Evolutionary conservation across 2,888 invertebrate genomes (phyloP), one percentile per base, ranked within the genome.

Genomic region (Drosophila emarginata): DNA sequence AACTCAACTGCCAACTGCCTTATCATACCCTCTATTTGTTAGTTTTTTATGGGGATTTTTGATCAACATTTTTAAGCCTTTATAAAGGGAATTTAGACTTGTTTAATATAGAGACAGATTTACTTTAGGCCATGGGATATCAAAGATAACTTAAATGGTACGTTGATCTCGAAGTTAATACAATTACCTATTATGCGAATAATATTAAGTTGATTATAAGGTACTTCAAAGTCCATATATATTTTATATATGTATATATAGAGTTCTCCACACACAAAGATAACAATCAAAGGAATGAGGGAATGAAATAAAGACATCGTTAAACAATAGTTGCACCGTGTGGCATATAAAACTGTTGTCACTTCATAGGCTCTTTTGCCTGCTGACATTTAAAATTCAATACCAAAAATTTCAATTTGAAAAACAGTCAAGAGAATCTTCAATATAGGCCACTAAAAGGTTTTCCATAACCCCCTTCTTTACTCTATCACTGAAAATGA

Each of bases 291-390:
- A 12, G 11, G 45, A 21, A 12, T 51, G 18, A 54, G 53, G 32
- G 15, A 53, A 9, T 1, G 18, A 53, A 15, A 32, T n/a, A 54
- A 18, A 26, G 61, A 32, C 39, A 65, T 45, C 56, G 54, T 23
- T 53, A 2, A 23, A 51, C 54, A 61, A 79, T 66, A 79, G 79
- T 76, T 76, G 74, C 64, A 66, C 72, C 78, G 58, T 76, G 81
- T 53, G 72, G 72, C 76, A 73, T 69, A 80, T 76, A 86, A 82
- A 82, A 87, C 79, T 87, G 82, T 82, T 82, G 82, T 85, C 82
- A 87, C 87, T 72, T 77, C 57, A 52, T 61, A 51, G 61, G 67
- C 23, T 23, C 23, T n/a, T n/a, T n/a, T n/a, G n/a, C 23, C 23
- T 23, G 61, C 67, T 78, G 77, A 79, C 82, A 79, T 86, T 78